Evolutionary conservation across 2,797 vertebrate species (phyloP), one percentile per base, ranked within the genome.

Genomic region (Enteromius trimaculatus): DNA sequence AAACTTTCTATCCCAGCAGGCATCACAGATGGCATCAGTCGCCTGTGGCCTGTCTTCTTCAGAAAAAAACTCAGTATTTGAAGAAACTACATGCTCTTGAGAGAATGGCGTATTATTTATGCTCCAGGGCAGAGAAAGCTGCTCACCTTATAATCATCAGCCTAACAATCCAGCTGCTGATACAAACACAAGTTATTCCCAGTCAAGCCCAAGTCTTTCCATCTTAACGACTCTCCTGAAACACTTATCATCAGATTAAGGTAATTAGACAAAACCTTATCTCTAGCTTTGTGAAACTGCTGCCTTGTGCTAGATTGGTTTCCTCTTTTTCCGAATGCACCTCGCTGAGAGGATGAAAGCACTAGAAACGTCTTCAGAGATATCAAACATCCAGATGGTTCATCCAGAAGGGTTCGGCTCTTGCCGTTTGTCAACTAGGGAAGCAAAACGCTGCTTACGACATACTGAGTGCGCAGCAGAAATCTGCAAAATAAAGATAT

Each of bases 321-420:
- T 49, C 37, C 7, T 23, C 13, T 23, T 42, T 60, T 44, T 39
- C 11, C 7, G 6, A 13, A 23, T 51, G 6, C 55, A 26, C 23
- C 37, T 64, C 5, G 4, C 60, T 78, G 76, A 79, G 51, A 77
- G 90, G 89, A 92, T 92, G 84, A 92, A 92, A 92, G 89, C 44
- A 51, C 81, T 81, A 77, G 82, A 84, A 90, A 88, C 88, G 64
- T 70, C 89, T 81, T 88, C 84, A 84, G 90, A 91, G 90, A 75
- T 55, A 55, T 75, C 72, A 55, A 55, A 55, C 49, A 84, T 74
- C 74, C 85, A 84, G 81, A 79, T 39, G 79, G 86, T 76, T 89
- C 82, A 84, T 88, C 58, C 53, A 88, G n/a, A 80, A 13, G 14
- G n/a, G 14, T 69, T 49, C 53, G 78, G n/a, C 55, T 71, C 55